Percentiles rank a stretch among this genome's conserved stretches.
Evolutionary conservation across 1,140 invertebrate genomes (phyloP).

Genomic region (Drosophila repleta): DNA sequence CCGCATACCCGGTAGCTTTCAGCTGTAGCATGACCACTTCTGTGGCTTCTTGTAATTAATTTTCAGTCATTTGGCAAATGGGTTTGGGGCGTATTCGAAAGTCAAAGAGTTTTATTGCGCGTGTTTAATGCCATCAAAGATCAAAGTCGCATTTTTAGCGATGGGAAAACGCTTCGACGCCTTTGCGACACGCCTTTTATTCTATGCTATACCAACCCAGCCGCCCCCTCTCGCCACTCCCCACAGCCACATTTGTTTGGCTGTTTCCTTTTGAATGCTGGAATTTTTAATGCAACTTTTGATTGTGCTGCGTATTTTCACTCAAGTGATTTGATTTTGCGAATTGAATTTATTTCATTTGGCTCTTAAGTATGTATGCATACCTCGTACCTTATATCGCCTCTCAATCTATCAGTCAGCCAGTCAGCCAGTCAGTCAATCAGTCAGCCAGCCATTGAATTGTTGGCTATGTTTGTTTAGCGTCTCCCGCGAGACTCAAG

Average conservation of each 20-base stretch:
- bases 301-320: constrained; percentile 67
- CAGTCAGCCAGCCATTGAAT: constrained; percentile 38
- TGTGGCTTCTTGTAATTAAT: constrained; percentile 77
- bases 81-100: constrained; percentile 42
- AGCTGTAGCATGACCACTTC: no score
- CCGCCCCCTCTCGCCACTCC: constrained; percentile 6
- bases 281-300: constrained; percentile 54
- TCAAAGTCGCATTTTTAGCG: constrained; percentile 64
- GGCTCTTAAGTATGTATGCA: constrained; percentile 70
- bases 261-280: constrained; percentile 19
- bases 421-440: constrained; percentile 31
- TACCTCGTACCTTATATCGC: constrained; percentile 50
- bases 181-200: constrained; percentile 8
- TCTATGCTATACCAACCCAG: not conserved
- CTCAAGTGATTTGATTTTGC: constrained; percentile 81
- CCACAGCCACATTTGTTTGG: constrained; percentile 38
- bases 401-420: constrained; percentile 43
- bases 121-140: constrained; percentile 71
- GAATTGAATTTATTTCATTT: constrained; percentile 71
- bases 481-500: constrained; percentile 78
- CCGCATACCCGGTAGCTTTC: not conserved
- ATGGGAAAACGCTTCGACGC: constrained; percentile 56
- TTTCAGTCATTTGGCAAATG: constrained; percentile 77
- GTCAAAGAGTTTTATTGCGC: constrained; percentile 78
- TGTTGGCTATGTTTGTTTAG: constrained; percentile 73